These are phyloP conservation scores for Corbicula japonica DNA, from an alignment of 2,888 invertebrate species.

Conservation along the genomic window DNA sequence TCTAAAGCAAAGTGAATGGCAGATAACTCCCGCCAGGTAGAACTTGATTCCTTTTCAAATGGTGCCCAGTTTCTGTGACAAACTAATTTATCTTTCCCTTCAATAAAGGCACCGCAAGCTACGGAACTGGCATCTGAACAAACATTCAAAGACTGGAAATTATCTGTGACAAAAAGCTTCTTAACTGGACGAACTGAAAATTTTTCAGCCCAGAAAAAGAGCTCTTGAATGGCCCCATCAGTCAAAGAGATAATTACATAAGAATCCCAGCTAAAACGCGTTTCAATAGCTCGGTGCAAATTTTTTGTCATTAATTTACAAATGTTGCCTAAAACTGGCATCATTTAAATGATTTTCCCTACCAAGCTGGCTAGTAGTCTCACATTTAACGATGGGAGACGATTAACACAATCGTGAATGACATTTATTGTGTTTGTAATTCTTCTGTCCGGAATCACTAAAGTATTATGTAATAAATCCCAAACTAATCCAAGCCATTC, in stretches of 20 bases:
- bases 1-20: too few relatives aligned
- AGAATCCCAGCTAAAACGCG: neutral
- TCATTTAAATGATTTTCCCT: neutral
- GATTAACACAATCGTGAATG: neutral
- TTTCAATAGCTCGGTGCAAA: neutral
- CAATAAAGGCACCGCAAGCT: too few relatives aligned
- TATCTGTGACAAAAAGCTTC: too few relatives aligned
- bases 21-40: too few relatives aligned
- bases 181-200: too few relatives aligned
- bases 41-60: too few relatives aligned
- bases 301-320: slow-evolving; percentile 3
- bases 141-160: too few relatives aligned
- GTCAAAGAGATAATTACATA: neutral
- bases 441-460: neutral
- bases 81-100: too few relatives aligned
- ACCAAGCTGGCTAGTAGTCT: neutral
- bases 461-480: neutral
- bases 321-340: neutral
- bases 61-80: too few relatives aligned
- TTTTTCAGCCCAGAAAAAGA: too few relatives aligned
- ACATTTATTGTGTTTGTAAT: neutral
- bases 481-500: slow-evolving; percentile 5
- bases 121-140: too few relatives aligned
- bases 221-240: too few relatives aligned
- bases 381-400: neutral